Base-by-base conservation (phyloP, 2,797 vertebrate genomes). In the Mastacembelus armatus region DNA sequence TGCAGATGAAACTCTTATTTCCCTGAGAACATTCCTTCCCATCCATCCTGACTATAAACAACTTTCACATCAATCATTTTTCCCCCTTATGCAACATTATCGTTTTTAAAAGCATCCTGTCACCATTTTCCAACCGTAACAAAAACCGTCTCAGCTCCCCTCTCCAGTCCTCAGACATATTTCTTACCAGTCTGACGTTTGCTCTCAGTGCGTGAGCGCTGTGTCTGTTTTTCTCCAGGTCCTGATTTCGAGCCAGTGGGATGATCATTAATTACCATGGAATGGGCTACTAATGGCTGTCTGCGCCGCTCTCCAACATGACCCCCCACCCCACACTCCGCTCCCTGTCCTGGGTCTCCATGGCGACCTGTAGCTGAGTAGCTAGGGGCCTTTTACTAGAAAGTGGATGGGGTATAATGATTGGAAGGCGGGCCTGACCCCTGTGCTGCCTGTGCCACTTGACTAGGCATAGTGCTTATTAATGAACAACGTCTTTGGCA, bases 191-290 rank as follows among this genome's bases (percentile, higher is more conserved):
- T 19, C 27, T 75, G 75, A 86, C 85, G 84, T 80, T 87, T 77
- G 64, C 82, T 84, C 66, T 73, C 51, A 39, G 52, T 78, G 48
- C 79, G 73, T 22, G 29, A 71, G 57, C 74, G 47, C 69, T 40
- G 48, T 62, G 75, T 79, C 78, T 74, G 81, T 74, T 85, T 88
- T 78, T 79, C 76, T 74, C 63, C 15, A 3, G 58, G 73, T 67
- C 71, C 78, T 81, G 77, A 88, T 88, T 89, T 73, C 36, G 42
- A 85, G 88, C 85, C 91, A 84, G 80, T 68, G 80, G 83, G 85
- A 89, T 74, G 72, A 89, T 88, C 89, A 89, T 93, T 93, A 93
- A 93, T 93, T 93, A 92, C 84, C 67, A 74, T 52, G 79, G 86
- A 89, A 92, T 83, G 84, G 88, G 83, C 85, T 85, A 84, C 87